Evolutionary conservation across 1,140 invertebrate species (phyloP), one percentile per base, ranked within the genome.

Genomic region (Macrocentrus cingulum): DNA sequence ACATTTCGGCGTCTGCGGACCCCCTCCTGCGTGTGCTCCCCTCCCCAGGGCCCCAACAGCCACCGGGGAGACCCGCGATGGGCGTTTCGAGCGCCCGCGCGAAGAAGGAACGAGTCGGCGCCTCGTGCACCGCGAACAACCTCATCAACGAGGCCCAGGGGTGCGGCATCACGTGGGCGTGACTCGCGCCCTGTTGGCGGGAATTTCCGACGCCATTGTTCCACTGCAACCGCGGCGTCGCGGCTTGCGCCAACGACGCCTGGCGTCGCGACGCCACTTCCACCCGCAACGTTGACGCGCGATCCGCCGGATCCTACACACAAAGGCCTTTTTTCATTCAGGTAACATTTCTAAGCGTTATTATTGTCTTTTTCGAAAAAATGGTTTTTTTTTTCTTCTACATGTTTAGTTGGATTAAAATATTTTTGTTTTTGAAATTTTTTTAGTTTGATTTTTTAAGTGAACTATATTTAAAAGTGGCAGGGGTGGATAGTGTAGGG

Each of bases 211-310:
- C 68, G 68, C 68, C 72, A 74, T 76, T 76, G 74, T 72, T 67
- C 37, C 22, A 16, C 23, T 36, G 5, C 15, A 16, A 42, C 6
- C 22, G 20, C 51, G 18, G 39, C 54, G 46, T 16, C 15, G 22
- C 37, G 32, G 16, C 13, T 56, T 61, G 55, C 59, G 63, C 62
- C 51, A 60, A 4, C 65, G 67, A 68, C 66, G 62, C 66, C 64
- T 58, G 68, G 63, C 70, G 68, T 65, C 70, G 66, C 70, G 71
- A 74, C 71, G 68, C 68, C 74, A 74, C 71, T 71, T 63, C 61
- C 64, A 60, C 62, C 65, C 60, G 63, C 66, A 67, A 71, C 65
- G 61, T 64, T 63, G 64, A 67, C 59, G 65, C n/a, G n/a, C 60
- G 60, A 64, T 13, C 41, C 41, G 25, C 49, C 49, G 49, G 49